A percentile compares a stretch with the other conserved stretches of the same genome.
phyloP scores from a whole-genome alignment of 2,113 vertebrate genomes.

The Vulpes lagopus region DNA sequence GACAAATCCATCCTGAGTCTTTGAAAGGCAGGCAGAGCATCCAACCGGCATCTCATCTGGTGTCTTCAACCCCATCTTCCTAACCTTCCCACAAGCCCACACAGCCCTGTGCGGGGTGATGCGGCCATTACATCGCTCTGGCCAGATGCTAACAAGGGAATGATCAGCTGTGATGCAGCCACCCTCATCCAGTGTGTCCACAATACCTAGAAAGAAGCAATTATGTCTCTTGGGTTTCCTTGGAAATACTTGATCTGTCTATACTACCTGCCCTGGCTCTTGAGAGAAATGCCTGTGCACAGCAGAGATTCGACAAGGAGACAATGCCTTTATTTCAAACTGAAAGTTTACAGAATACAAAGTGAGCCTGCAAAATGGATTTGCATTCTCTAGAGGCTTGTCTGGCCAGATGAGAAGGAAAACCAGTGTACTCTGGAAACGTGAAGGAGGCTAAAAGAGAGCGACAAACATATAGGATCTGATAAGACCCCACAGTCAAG shows the following conservation, averaged over 20 bases:
- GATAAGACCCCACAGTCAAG: neutral
- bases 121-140: neutral
- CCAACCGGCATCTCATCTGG: accelerated
- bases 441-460: neutral
- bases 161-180: accelerated
- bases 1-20: neutral
- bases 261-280: neutral
- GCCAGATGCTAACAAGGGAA: neutral
- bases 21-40: neutral
- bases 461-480: neutral
- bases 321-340: constrained; percentile 11
- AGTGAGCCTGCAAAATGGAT: constrained; percentile 55
- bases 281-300: neutral
- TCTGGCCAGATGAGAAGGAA: neutral
- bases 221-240: neutral
- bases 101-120: no score
- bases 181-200: accelerated
- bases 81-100: no score
- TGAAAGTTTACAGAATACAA: constrained; percentile 61
- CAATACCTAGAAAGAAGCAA: neutral
- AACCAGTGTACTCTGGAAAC: neutral
- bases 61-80: neutral
- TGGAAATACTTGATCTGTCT: neutral
- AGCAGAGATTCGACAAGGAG: neutral
- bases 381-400: constrained; percentile 66